A percentile compares a stretch with the other conserved stretches of the same genome.
Conservation (phyloP, 1,140 invertebrate species). For the Berghia stephanieae region DNA sequence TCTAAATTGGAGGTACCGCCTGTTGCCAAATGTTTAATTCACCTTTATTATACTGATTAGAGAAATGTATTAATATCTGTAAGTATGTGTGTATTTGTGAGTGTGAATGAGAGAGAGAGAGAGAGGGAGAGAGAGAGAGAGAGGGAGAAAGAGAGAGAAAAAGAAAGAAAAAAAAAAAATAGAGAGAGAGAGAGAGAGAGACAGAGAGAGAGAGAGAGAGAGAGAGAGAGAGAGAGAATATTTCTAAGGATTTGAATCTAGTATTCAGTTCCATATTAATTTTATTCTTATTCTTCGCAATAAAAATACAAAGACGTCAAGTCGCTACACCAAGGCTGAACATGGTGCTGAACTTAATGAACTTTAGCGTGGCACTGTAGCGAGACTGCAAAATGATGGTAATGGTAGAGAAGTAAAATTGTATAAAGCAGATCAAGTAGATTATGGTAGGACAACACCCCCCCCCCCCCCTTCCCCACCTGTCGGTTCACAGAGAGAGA, state of each 20-base stretch:
- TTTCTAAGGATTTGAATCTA: neutral
- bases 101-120: conserved; percentile 13
- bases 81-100: neutral
- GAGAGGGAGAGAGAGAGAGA: conserved; percentile 3
- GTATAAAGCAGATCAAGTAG: neutral
- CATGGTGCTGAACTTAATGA: neutral
- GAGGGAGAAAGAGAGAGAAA: conserved; percentile 5
- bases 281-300: neutral
- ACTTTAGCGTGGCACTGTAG: neutral
- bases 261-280: neutral
- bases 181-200: too few species aligned
- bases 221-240: neutral
- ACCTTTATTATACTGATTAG: neutral
- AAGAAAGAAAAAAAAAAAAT: conserved; percentile 28
- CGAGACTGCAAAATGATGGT: neutral
- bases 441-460: neutral
- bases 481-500: neutral
- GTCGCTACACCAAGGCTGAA: neutral
- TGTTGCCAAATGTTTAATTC: too few species aligned
- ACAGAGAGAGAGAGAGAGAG: neutral
- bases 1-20: too few species aligned
- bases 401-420: neutral
- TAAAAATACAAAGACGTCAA: neutral
- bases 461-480: too few species aligned
- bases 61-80: conserved; percentile 19